A percentile compares a stretch with the other conserved stretches of the same genome.
phyloP scores from a whole-genome alignment of 2,888 invertebrate genomes.

The Polymixis lichenea region DNA sequence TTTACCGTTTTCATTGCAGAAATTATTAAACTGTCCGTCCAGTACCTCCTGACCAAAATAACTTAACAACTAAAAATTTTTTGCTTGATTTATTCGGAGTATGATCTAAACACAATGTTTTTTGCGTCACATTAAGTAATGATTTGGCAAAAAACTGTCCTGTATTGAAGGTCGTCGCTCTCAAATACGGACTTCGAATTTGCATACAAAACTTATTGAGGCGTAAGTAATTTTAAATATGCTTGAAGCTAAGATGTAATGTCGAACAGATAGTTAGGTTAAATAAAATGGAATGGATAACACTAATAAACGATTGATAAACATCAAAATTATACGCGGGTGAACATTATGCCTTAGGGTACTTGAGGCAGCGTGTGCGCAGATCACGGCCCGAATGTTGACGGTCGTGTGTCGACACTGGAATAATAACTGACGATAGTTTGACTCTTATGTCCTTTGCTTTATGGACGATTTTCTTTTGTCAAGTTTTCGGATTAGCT shows the following conservation, averaged over 20 bases:
- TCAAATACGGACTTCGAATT: slow-evolving; percentile 39
- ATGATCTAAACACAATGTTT: slow-evolving; percentile 25
- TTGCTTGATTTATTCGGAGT: slow-evolving; percentile 12
- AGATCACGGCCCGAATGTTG: slow-evolving; percentile 69
- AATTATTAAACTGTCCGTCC: neutral
- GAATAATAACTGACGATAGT: slow-evolving; percentile 14
- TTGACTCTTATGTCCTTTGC: slow-evolving; percentile 52
- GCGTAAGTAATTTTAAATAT: slow-evolving; percentile 21
- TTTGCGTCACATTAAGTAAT: slow-evolving; percentile 20
- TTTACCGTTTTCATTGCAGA: slow-evolving; percentile 16
- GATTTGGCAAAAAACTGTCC: slow-evolving; percentile 42
- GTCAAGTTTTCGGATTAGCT: slow-evolving; percentile 65
- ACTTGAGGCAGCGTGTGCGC: slow-evolving; percentile 68
- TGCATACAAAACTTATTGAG: slow-evolving; percentile 40
- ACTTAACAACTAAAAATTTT: neutral
- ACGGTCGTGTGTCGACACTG: slow-evolving; percentile 73
- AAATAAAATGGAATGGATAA: slow-evolving; percentile 31
- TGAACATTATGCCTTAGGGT: slow-evolving; percentile 60
- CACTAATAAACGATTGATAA: slow-evolving; percentile 48
- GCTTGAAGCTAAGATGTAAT: slow-evolving; percentile 35
- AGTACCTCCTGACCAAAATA: slow-evolving; percentile 2
- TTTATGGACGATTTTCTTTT: slow-evolving; percentile 63
- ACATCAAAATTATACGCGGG: slow-evolving; percentile 44
- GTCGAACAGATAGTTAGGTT: slow-evolving; percentile 7
- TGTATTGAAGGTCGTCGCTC: slow-evolving; percentile 39